A percentile compares a stretch with the other conserved stretches of the same genome.
These are phyloP conservation scores for Hoplodrina blanda DNA, from an alignment of 2,888 invertebrate genomes.

Conservation along the genomic window DNA sequence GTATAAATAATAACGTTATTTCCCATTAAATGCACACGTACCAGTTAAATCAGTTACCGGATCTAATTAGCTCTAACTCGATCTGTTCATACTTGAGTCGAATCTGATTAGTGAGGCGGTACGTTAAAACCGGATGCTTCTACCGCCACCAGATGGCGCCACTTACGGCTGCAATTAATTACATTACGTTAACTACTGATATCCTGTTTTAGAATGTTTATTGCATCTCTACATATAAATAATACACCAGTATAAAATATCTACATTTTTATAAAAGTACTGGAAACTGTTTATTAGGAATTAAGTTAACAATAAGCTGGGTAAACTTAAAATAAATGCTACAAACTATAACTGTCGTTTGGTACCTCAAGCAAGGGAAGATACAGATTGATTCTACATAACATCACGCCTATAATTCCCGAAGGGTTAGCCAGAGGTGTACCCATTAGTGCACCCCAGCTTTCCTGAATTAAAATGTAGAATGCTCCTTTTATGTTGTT, in stretches of 20 bases:
- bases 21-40: constrained; percentile 14
- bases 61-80: constrained; percentile 49
- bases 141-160: constrained; percentile 31
- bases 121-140: constrained; percentile 27
- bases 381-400: no score
- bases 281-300: neutral
- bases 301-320: no score
- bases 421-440: no score
- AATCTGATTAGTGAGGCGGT: constrained; percentile 42
- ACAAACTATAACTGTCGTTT: neutral
- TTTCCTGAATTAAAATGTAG: no score
- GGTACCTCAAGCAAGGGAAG: no score
- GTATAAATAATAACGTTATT: constrained; percentile 1
- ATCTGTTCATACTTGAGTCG: constrained; percentile 40
- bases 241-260: neutral
- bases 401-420: no score
- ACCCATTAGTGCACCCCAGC: no score
- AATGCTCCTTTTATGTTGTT: no score
- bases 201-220: constrained; percentile 15
- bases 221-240: neutral
- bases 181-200: constrained; percentile 20
- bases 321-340: no score
- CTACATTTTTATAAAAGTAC: neutral
- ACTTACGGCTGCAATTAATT: constrained; percentile 21
- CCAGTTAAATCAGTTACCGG: constrained; percentile 25